Conservation (phyloP, 2,797 vertebrate genomes). For the Phoxinus dragarum region DNA sequence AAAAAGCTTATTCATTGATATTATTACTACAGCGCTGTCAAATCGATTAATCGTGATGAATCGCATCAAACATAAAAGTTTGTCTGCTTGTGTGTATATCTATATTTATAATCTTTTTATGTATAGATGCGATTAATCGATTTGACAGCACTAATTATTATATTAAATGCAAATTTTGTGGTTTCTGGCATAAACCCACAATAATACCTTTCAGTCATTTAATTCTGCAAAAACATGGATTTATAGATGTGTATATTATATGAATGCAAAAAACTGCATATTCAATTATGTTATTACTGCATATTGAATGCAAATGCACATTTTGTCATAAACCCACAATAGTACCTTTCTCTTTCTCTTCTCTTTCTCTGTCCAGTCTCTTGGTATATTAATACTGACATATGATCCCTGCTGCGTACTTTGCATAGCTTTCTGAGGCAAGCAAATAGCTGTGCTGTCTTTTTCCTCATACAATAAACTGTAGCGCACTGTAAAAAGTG, state of each 20-base stretch:
- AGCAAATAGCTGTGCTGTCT: constrained; percentile 51
- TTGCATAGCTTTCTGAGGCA: constrained; percentile 68
- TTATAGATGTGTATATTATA: neutral
- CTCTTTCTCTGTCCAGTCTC: constrained; percentile 59
- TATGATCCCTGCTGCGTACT: constrained; percentile 71
- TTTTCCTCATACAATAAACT: constrained; percentile 58
- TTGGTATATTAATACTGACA: constrained; percentile 77
- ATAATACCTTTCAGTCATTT: neutral
- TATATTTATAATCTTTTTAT: neutral
- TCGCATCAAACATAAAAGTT: neutral
- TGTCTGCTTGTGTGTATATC: rapidly evolving
- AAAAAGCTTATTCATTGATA: neutral
- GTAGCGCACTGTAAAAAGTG: neutral
- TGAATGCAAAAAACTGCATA: neutral
- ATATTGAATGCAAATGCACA: constrained; percentile 39
- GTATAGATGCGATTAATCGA: neutral
- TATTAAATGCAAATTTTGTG: neutral
- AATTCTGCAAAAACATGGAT: neutral
- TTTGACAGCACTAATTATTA: neutral
- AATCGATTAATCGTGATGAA: neutral
- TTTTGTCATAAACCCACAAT: constrained; percentile 50
- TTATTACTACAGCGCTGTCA: neutral
- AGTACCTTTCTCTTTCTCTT: constrained; percentile 63
- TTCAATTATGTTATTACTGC: neutral
- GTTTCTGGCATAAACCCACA: neutral